phyloP scores from a whole-genome alignment of 2,797 vertebrate genomes.

The Alectoris magna region DNA sequence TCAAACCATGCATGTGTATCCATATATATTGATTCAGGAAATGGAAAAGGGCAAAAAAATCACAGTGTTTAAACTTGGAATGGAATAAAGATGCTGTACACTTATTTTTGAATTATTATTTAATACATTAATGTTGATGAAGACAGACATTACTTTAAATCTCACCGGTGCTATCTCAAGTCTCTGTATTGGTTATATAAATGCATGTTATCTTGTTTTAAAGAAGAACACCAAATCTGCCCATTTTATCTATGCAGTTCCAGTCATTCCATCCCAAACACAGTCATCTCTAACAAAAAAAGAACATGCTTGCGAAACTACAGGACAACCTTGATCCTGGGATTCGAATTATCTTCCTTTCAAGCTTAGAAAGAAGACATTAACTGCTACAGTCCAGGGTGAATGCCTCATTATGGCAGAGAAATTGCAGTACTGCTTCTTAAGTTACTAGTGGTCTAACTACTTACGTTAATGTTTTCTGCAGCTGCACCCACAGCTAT shows the following conservation, averaged over 20 bases:
- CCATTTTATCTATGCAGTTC: background rate
- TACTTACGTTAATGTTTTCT: background rate
- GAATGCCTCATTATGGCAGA: background rate
- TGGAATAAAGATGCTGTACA: background rate
- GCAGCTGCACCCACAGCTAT: background rate
- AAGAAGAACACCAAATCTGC: background rate
- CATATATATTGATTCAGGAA: no score
- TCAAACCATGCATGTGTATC: no score
- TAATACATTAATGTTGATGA: background rate
- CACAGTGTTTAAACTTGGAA: background rate
- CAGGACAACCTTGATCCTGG: background rate
- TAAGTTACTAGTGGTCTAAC: background rate
- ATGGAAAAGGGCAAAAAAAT: no score
- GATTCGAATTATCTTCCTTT: background rate
- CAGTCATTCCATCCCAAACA: background rate
- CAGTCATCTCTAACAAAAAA: background rate
- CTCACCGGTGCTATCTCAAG: background rate
- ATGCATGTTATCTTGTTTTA: background rate
- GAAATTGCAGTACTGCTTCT: background rate
- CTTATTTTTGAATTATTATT: background rate
- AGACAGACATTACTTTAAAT: background rate
- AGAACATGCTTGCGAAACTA: background rate
- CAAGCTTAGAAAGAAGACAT: background rate
- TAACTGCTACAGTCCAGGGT: background rate
- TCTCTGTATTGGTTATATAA: background rate